Conservation (phyloP, 2,797 vertebrate genomes). For the Schizopygopsis pylzovi region DNA sequence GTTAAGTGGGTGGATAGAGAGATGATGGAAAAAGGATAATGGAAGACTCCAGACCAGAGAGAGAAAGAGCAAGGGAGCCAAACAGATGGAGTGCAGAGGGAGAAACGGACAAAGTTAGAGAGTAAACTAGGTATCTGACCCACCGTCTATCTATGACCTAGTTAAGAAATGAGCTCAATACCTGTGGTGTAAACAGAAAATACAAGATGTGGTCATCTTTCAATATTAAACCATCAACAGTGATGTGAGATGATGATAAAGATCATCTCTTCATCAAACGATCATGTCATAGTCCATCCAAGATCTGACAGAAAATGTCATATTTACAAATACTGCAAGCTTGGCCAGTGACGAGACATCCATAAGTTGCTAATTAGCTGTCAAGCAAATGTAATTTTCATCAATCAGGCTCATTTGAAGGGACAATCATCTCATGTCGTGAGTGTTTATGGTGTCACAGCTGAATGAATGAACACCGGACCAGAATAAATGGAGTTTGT, state of each 20-base stretch:
- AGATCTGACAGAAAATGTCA: constrained; percentile 35
- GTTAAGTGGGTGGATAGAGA: constrained; percentile 57
- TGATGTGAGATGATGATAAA: not conserved
- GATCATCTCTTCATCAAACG: not conserved
- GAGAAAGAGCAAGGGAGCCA: constrained; percentile 35
- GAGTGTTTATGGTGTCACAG: not conserved
- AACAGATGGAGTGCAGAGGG: constrained; percentile 38
- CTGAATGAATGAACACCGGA: constrained; percentile 19
- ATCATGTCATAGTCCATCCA: not conserved
- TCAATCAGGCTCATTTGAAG: constrained; percentile 35
- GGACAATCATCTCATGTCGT: not conserved
- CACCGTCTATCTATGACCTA: constrained; percentile 30
- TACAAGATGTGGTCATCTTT: not conserved
- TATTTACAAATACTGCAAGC: constrained; percentile 40
- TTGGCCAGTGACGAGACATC: constrained; percentile 23
- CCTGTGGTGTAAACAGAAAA: constrained; percentile 7
- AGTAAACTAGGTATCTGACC: constrained; percentile 50
- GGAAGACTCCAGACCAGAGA: constrained; percentile 37
- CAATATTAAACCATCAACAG: not conserved
- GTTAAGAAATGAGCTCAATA: constrained; percentile 37
- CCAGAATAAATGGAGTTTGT: constrained; percentile 20
- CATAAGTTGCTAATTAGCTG: constrained; percentile 35
- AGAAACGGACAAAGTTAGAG: constrained; percentile 54
- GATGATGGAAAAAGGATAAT: constrained; percentile 57
- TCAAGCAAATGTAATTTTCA: constrained; percentile 38